A percentile compares a stretch with the other conserved stretches of the same genome.
Conservation (phyloP, 2,113 vertebrate species). For the Ifrita kowaldi region DNA sequence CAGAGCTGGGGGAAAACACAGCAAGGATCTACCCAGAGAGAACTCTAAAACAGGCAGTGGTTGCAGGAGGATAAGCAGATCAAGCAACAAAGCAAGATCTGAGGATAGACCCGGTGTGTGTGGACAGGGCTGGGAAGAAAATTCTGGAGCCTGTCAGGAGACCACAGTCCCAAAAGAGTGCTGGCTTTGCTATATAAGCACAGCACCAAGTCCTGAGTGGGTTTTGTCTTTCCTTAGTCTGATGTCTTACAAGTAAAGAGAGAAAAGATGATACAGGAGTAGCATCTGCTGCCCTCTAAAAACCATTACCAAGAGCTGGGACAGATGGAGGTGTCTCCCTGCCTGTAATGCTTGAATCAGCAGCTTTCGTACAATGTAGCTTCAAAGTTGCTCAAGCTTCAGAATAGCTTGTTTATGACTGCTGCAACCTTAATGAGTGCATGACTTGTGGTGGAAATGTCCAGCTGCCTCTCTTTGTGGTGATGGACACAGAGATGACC, state of each 20-base stretch:
- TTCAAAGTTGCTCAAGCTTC: neutral
- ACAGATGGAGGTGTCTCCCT: neutral
- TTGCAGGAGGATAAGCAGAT: neutral
- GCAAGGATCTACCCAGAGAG: neutral
- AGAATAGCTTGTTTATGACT: neutral
- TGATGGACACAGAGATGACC: neutral
- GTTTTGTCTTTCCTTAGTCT: neutral
- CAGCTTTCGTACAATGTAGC: neutral
- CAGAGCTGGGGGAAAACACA: neutral
- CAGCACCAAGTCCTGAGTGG: neutral
- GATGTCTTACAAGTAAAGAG: neutral
- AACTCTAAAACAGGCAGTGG: neutral
- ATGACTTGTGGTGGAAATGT: neutral
- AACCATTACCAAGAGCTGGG: neutral
- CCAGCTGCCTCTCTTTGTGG: neutral
- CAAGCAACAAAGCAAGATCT: neutral
- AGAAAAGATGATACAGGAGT: neutral
- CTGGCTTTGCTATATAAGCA: neutral
- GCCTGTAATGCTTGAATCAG: neutral
- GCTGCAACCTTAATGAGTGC: neutral
- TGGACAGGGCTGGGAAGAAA: neutral
- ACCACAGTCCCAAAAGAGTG: neutral
- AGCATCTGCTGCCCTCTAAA: neutral
- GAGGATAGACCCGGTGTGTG: neutral
- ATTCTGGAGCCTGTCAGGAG: neutral